A percentile compares a stretch with the other conserved stretches of the same genome.
phyloP scores from a whole-genome alignment of 2,888 invertebrate genomes.

The Auanema sp. region DNA sequence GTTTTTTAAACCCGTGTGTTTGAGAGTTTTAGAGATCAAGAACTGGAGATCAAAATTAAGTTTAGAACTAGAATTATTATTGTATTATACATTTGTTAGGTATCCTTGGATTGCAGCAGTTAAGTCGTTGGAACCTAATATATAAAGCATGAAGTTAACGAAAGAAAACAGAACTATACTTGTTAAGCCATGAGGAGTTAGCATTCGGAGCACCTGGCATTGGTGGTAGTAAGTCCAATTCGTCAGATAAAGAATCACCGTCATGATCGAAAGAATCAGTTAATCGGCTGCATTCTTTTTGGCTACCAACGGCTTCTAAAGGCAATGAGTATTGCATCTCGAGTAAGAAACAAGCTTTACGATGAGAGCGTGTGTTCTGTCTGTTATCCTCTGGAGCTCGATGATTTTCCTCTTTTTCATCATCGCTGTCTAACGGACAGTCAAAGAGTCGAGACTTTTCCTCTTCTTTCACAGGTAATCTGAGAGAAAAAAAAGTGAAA shows the following conservation, averaged over 20 bases:
- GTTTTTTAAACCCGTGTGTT: no score
- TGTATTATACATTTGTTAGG: constrained; percentile 50
- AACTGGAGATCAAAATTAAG: no score
- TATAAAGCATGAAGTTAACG: neutral
- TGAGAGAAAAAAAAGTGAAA: neutral
- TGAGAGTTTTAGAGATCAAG: no score
- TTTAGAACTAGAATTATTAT: constrained; percentile 20
- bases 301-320: neutral
- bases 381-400: constrained; percentile 16
- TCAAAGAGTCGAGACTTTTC: constrained; percentile 47
- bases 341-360: constrained; percentile 19
- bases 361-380: constrained; percentile 25
- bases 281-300: constrained; percentile 38
- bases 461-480: neutral
- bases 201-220: constrained; percentile 43
- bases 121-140: constrained; percentile 27
- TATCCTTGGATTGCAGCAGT: constrained; percentile 46
- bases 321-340: neutral
- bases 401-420: constrained; percentile 30
- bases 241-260: constrained; percentile 51
- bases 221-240: constrained; percentile 56
- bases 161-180: neutral
- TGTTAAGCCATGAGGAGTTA: constrained; percentile 19
- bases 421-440: constrained; percentile 46
- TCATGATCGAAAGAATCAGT: constrained; percentile 56